These are phyloP conservation scores for Xestia c-nigrum DNA, from an alignment of 2,888 invertebrate species.

Conservation along the genomic window DNA sequence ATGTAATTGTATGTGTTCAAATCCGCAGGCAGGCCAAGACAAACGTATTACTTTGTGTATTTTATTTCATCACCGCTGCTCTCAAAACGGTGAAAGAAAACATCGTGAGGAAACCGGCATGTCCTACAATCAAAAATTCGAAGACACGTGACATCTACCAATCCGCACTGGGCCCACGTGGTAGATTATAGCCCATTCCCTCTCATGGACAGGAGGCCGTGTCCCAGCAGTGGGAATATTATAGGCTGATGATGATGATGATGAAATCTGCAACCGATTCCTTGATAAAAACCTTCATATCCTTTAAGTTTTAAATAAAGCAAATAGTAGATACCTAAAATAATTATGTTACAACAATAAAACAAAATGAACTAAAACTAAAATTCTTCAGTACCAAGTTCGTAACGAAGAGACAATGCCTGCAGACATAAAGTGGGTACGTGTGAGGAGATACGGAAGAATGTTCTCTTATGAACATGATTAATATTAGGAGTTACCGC, in stretches of 20 bases:
- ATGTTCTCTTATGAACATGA: conserved; percentile 44
- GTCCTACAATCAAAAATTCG: too few relatives aligned
- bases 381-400: neutral
- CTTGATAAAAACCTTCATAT: neutral
- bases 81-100: too few relatives aligned
- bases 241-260: too few relatives aligned
- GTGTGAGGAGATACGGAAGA: conserved; percentile 34
- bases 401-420: conserved; percentile 20
- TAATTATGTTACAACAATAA: neutral
- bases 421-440: conserved; percentile 31
- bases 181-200: too few relatives aligned
- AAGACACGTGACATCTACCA: too few relatives aligned
- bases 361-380: neutral
- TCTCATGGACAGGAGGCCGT: too few relatives aligned
- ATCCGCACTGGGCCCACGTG: too few relatives aligned
- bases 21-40: too few relatives aligned
- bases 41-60: too few relatives aligned
- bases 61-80: too few relatives aligned
- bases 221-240: too few relatives aligned
- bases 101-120: too few relatives aligned
- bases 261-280: neutral
- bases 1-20: neutral
- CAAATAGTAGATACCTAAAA: neutral
- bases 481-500: conserved; percentile 49
- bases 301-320: neutral